Evolutionary conservation across 2,113 vertebrate species (phyloP).

Genomic region (Penelope pileata): DNA sequence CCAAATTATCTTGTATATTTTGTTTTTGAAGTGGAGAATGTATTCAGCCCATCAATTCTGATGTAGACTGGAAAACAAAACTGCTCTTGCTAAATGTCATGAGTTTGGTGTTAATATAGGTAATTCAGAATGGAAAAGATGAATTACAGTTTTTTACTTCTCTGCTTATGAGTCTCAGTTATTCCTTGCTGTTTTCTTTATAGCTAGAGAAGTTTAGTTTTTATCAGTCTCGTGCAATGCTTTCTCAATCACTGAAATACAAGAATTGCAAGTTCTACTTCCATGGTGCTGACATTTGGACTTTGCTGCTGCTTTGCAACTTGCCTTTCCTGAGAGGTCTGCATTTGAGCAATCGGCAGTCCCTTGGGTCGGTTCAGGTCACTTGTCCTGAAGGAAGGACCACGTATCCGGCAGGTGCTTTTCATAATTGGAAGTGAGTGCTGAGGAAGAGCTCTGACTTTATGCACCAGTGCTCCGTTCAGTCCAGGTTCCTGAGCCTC

Average conservation of each 20-base stretch:
- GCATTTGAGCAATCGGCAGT: background rate
- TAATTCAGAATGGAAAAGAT: background rate
- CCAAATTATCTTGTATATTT: accelerated
- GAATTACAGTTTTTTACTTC: background rate
- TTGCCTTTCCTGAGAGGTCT: background rate
- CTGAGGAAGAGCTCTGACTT: background rate
- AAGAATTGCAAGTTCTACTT: background rate
- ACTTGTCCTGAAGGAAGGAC: background rate
- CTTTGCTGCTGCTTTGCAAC: background rate
- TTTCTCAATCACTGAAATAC: background rate
- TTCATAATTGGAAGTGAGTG: background rate
- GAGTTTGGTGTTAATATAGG: background rate
- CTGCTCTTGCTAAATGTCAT: background rate
- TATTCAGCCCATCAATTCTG: background rate
- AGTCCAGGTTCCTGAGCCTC: no score
- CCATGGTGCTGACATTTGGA: background rate
- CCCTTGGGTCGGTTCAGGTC: background rate
- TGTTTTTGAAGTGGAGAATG: background rate
- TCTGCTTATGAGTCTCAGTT: background rate
- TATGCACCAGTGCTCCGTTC: background rate
- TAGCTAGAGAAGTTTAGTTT: background rate
- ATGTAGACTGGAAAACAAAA: background rate
- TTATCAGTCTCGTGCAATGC: background rate
- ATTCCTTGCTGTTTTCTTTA: background rate
- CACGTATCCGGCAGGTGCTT: background rate